These are phyloP conservation scores for Acrossocheilus fasciatus DNA, from an alignment of 2,797 vertebrate species.

Conservation along the genomic window DNA sequence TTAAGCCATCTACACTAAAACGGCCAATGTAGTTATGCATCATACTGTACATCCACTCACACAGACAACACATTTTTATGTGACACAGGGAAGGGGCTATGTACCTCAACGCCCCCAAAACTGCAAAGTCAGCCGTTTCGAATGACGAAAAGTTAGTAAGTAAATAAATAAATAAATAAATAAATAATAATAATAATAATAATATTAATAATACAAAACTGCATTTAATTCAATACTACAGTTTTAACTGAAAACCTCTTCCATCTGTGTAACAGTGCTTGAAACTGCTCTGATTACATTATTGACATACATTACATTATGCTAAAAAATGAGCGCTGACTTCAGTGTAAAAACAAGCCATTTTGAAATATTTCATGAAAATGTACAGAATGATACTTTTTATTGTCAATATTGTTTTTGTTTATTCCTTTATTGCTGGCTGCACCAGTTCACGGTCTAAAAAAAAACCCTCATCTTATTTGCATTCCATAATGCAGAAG, in stretches of 20 bases:
- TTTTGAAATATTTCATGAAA: background rate
- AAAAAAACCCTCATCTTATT: background rate
- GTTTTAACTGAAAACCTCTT: background rate
- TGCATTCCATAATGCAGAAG: background rate
- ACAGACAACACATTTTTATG: background rate
- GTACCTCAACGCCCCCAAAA: background rate
- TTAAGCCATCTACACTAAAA: background rate
- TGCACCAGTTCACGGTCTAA: background rate
- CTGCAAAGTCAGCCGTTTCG: background rate
- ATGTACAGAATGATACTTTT: background rate
- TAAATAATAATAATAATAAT: too few relatives aligned
- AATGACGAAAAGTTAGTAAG: background rate
- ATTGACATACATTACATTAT: background rate
- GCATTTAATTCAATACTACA: too few relatives aligned
- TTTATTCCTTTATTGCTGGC: background rate
- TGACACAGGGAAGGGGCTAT: background rate
- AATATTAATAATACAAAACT: background rate
- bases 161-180: too few relatives aligned
- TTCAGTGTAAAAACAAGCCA: conserved; percentile 1
- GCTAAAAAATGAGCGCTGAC: background rate
- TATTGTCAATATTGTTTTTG: background rate
- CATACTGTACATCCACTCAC: background rate
- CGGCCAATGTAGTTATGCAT: background rate
- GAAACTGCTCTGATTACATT: background rate
- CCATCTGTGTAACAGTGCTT: background rate